A percentile compares a stretch with the other conserved stretches of the same genome.
Conservation (phyloP, 23 tunicate species). For the Botrylloides violaceus region DNA sequence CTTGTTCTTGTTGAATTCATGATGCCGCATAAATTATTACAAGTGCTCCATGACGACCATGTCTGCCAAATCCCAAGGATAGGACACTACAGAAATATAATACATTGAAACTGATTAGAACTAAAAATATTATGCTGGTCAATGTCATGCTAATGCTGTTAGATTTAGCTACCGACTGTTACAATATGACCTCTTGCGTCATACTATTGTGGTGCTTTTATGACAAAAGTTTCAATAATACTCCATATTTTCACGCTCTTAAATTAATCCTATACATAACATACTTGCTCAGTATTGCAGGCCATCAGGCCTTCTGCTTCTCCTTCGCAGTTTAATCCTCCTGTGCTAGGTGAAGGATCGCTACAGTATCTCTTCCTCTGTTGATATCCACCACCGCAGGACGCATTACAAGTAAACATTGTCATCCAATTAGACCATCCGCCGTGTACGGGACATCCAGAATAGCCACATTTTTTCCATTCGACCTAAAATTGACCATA, state of each 20-base stretch:
- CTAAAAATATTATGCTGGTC: too few species aligned
- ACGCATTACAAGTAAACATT: conserved; percentile 23
- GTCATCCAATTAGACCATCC: conserved; percentile 44
- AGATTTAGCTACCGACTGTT: too few species aligned
- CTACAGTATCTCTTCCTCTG: conserved; percentile 17
- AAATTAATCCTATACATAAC: too few species aligned
- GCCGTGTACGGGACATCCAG: conserved; percentile 23
- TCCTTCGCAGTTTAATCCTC: conserved; percentile 9
- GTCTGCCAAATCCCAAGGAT: conserved; percentile 46
- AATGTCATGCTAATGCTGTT: too few species aligned
- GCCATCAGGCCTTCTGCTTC: conserved; percentile 16
- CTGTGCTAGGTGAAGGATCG: neutral
- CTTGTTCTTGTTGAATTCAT: conserved; percentile 36
- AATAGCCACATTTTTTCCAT: conserved; percentile 1
- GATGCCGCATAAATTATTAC: conserved; percentile 32
- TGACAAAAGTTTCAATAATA: too few species aligned
- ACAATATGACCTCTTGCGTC: too few species aligned
- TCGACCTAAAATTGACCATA: conserved; percentile 37
- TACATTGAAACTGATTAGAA: too few species aligned
- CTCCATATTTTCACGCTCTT: neutral
- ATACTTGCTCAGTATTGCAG: conserved; percentile 30
- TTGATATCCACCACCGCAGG: conserved; percentile 50
- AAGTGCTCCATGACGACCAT: conserved; percentile 40
- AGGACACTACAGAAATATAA: conserved; percentile 45
- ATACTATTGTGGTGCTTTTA: too few species aligned